Base-by-base conservation (phyloP, 2,113 vertebrate species). In the Stigmatopora argus region DNA sequence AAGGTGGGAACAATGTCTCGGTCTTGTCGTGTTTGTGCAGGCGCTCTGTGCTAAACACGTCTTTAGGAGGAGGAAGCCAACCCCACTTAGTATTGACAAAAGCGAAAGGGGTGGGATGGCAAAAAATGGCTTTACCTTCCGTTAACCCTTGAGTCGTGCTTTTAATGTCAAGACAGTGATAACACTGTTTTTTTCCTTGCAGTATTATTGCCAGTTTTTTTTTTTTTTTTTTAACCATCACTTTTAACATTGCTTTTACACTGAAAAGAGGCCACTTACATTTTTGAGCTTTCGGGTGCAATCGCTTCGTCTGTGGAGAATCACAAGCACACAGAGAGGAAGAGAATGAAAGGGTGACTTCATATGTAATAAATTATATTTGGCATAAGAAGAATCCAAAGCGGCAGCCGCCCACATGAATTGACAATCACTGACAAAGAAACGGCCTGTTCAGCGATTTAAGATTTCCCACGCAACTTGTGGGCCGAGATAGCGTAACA, bases 251-350 rank as follows among this genome's bases (percentile, higher is more conserved):
- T 48, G 46, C 5, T 5, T 48, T 17, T 1, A 63, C 23, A 31
- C 14, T 56, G 1, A 26, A 31, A 23, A 69, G 47, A 71, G 15
- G 52, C 72, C 81, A 98, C 96, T 97, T 92, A 98, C 96, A 90
- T 98, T 96, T 92, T 94, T 96, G 78, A 97, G 91, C 79, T 94
- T 99, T 83, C 93, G 91, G 85, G 87, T 94, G 84, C 66, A 92
- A 88, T 98, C 95, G 62, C 75, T 78, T 78, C 87, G 92, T 91
- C 96, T 98, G 89, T 60, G 70, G 55, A 74, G 66, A 74, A 21
- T 7, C 10, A 74, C 48, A 81, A 1, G 38, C 3, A 69, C 1
- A 72, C 18, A 70, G 12, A 66, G 35, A 62, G 47, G 65, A 44
- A 69, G 5, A 55, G 44, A 64, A n/a, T 62, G 49, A 73, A 67